Percentiles rank a stretch among this genome's conserved stretches.
phyloP scores from a whole-genome alignment of 2,888 invertebrate species.

The Tubulanus polymorphus region DNA sequence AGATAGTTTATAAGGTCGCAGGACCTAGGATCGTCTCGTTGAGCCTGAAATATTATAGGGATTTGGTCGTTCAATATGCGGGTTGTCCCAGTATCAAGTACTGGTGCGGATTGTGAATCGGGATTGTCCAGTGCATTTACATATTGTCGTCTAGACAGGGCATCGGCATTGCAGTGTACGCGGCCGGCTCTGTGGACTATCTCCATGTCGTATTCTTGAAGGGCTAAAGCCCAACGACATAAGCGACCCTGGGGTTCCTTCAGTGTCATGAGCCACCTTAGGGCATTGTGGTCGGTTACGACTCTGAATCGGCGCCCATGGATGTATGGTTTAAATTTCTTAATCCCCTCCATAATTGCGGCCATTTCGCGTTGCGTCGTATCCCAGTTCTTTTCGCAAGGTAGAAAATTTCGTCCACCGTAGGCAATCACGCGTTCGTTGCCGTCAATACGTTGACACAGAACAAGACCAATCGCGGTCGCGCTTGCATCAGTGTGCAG shows the following conservation, averaged over 20 bases:
- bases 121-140: too few species aligned
- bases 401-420: background rate
- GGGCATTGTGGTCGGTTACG: background rate
- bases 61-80: too few species aligned
- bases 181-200: background rate
- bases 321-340: background rate
- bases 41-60: too few species aligned
- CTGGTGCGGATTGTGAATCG: too few species aligned
- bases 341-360: background rate
- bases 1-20: too few species aligned
- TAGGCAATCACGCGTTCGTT: background rate
- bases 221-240: background rate
- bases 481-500: background rate
- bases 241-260: background rate
- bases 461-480: background rate
- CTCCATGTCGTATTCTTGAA: slow-evolving; percentile 4
- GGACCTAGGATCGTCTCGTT: too few species aligned
- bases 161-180: background rate
- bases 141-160: too few species aligned
- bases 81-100: too few species aligned
- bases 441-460: background rate
- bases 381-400: background rate
- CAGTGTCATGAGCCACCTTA: background rate
- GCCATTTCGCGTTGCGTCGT: background rate
- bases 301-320: background rate